These are phyloP conservation scores for Candoia aspera DNA, from an alignment of 2,113 vertebrate species.

Conservation along the genomic window DNA sequence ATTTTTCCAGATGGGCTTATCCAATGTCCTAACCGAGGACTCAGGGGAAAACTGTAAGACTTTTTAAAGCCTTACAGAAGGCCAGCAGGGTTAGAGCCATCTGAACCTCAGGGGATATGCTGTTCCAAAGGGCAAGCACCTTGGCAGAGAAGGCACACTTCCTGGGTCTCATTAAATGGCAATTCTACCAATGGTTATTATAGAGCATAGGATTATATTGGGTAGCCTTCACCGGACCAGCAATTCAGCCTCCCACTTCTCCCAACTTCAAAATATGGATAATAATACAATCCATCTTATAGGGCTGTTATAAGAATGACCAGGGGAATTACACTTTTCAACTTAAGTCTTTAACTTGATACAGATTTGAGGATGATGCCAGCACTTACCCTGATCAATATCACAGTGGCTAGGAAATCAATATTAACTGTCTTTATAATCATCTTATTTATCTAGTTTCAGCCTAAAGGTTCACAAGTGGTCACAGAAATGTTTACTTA, in stretches of 20 bases:
- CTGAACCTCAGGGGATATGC: not conserved
- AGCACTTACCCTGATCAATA: not conserved
- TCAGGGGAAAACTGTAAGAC: not conserved
- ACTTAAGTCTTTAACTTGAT: not conserved
- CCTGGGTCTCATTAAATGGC: not conserved
- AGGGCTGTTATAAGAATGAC: not conserved
- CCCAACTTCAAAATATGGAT: not conserved
- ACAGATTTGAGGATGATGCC: not conserved
- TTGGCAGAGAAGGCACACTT: not conserved
- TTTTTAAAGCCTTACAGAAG: not conserved
- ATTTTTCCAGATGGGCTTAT: not conserved
- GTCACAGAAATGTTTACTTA: not conserved
- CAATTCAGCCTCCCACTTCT: not conserved
- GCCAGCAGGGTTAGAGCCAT: not conserved
- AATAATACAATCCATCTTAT: not conserved
- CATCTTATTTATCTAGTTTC: slow-evolving; percentile 6
- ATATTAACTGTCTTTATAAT: slow-evolving; percentile 10
- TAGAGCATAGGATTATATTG: not conserved
- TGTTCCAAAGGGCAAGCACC: not conserved
- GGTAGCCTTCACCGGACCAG: not conserved
- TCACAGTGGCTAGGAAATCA: not conserved
- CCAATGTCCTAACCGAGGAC: not conserved
- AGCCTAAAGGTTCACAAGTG: not conserved
- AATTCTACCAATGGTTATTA: not conserved
- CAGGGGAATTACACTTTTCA: not conserved